Percentiles rank a stretch among this genome's conserved stretches.
These are phyloP conservation scores for Megalopta genalis DNA, from an alignment of 1,140 invertebrate genomes.

Conservation along the genomic window DNA sequence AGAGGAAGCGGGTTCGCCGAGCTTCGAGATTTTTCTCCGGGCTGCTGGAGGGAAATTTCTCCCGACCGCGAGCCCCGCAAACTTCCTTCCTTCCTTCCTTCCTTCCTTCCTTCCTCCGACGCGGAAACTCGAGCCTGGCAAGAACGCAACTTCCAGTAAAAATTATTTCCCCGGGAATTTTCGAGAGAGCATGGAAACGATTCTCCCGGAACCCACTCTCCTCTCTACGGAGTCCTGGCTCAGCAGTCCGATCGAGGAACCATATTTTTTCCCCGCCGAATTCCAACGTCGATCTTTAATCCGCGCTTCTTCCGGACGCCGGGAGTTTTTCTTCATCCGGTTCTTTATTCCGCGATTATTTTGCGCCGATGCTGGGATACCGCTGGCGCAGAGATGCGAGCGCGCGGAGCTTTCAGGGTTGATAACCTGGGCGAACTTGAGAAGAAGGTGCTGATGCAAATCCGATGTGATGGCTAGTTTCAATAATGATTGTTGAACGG, in stretches of 20 bases:
- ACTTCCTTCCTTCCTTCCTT: background rate
- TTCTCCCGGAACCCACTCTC: background rate
- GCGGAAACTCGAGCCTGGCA: background rate
- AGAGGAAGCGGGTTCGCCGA: conserved; percentile 6
- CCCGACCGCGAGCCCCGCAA: background rate
- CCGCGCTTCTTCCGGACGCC: background rate
- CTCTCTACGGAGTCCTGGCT: background rate
- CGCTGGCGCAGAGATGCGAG: no score
- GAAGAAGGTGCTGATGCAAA: no score
- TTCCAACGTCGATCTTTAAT: background rate
- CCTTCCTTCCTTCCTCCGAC: background rate
- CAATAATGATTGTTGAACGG: no score
- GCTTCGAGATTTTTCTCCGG: background rate
- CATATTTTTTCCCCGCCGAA: background rate
- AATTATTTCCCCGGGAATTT: background rate
- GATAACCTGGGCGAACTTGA: no score
- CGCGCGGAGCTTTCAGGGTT: no score
- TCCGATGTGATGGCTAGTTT: no score
- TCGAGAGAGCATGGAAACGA: background rate
- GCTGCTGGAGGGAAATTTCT: conserved; percentile 24
- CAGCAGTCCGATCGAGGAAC: background rate
- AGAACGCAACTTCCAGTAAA: background rate
- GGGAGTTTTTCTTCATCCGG: no score
- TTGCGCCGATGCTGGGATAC: no score
- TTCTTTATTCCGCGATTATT: no score